phyloP scores from a whole-genome alignment of 1,140 invertebrate species.

The Drosophila teissieri region DNA sequence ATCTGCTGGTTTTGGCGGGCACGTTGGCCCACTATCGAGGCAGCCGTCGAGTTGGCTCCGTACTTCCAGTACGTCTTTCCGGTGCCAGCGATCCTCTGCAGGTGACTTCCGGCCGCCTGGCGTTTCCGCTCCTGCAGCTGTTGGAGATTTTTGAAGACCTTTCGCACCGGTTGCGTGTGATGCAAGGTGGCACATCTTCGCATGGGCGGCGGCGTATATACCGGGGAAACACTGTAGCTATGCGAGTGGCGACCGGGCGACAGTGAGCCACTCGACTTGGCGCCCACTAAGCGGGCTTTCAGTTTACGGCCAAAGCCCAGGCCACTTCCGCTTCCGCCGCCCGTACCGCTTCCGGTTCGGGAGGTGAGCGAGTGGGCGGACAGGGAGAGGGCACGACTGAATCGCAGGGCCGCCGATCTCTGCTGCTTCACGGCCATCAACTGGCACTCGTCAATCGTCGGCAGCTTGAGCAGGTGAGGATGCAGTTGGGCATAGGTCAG shows the following conservation, averaged over 20 bases:
- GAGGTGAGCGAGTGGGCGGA: slow-evolving; percentile 72
- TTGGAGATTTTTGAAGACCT: slow-evolving; percentile 73
- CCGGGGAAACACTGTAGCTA: slow-evolving; percentile 72
- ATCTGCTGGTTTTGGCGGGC: slow-evolving; percentile 51
- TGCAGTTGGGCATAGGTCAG: slow-evolving; percentile 72
- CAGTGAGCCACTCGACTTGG: slow-evolving; percentile 63
- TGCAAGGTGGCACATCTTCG: slow-evolving; percentile 74
- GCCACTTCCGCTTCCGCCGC: slow-evolving; percentile 14
- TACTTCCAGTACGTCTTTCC: slow-evolving; percentile 81
- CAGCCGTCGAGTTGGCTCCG: slow-evolving; percentile 75
- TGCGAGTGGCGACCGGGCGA: slow-evolving; percentile 72
- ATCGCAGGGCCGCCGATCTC: slow-evolving; percentile 55
- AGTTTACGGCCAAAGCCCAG: slow-evolving; percentile 66
- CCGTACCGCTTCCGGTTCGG: slow-evolving; percentile 23
- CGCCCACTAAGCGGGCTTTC: slow-evolving; percentile 67
- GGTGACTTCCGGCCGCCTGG: slow-evolving; percentile 35
- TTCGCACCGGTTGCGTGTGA: slow-evolving; percentile 74
- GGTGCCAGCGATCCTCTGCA: slow-evolving; percentile 69
- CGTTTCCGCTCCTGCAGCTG: slow-evolving; percentile 71
- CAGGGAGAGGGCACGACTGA: slow-evolving; percentile 74
- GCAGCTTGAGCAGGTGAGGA: slow-evolving; percentile 73
- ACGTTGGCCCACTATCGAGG: slow-evolving; percentile 74
- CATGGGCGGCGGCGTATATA: slow-evolving; percentile 79
- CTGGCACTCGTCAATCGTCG: slow-evolving; percentile 78
- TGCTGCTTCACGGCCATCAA: slow-evolving; percentile 66